Evolutionary conservation across 2,797 vertebrate genomes (phyloP).

Genomic region (Ctenopoma kingsleyae): DNA sequence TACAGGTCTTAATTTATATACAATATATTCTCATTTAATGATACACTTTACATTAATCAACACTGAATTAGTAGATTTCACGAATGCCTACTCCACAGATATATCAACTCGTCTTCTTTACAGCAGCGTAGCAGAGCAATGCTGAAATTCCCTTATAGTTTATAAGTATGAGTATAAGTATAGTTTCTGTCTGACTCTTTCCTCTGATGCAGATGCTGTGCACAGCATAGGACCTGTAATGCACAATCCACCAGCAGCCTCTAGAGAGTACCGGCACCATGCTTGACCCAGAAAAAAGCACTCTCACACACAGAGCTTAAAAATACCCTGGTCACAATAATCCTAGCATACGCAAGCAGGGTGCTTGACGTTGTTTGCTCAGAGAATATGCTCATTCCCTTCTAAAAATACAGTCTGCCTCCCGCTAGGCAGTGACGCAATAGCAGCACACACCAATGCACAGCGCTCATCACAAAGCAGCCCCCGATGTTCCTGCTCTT

Average conservation of each 20-base stretch:
- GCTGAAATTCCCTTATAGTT: constrained; percentile 10
- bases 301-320: constrained; percentile 66
- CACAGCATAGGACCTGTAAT: constrained; percentile 41
- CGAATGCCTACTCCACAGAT: constrained; percentile 5
- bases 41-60: constrained; percentile 6
- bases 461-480: constrained; percentile 57
- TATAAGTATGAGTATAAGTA: too few relatives aligned
- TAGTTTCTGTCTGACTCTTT: constrained; percentile 23
- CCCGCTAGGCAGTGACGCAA: constrained; percentile 76
- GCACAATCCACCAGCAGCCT: constrained; percentile 57
- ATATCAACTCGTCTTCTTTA: constrained; percentile 4
- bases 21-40: constrained; percentile 4
- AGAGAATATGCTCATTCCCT: constrained; percentile 80
- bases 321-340: constrained; percentile 83
- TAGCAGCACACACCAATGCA: constrained; percentile 64
- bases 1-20: neutral
- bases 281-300: constrained; percentile 80
- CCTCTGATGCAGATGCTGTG: constrained; percentile 54
- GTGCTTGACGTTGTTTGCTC: constrained; percentile 75
- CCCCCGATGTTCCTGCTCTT: constrained; percentile 42
- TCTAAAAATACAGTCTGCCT: constrained; percentile 79
- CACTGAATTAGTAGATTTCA: neutral
- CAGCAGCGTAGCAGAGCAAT: neutral
- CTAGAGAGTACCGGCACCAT: constrained; percentile 64
- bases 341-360: constrained; percentile 81